Percentiles rank a stretch among this genome's conserved stretches.
Conservation (phyloP, 2,797 vertebrate genomes). For the Chromis chromis region DNA sequence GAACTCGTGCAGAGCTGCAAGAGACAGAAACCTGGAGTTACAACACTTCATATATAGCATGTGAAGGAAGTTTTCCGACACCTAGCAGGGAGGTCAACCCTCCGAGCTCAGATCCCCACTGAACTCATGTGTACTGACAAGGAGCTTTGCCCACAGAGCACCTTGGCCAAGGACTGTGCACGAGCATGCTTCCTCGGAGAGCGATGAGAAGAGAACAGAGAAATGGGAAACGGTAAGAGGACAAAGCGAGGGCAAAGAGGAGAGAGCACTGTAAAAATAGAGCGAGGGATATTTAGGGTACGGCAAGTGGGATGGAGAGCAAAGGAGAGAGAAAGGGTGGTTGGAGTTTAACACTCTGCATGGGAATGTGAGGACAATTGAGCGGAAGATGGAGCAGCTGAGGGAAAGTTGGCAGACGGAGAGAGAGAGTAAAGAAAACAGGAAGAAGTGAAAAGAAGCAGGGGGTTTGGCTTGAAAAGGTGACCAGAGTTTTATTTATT, state of each 20-base stretch:
- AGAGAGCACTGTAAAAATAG: slow-evolving; percentile 61
- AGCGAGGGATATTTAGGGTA: slow-evolving; percentile 61
- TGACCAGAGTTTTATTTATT: slow-evolving; percentile 10
- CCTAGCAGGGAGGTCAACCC: slow-evolving; percentile 31
- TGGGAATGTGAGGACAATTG: slow-evolving; percentile 3
- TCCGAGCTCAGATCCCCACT: slow-evolving; percentile 35
- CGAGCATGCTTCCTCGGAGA: slow-evolving; percentile 37
- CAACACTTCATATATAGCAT: not conserved
- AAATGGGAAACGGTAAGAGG: slow-evolving; percentile 53
- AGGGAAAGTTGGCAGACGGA: slow-evolving; percentile 24
- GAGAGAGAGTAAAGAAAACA: slow-evolving; percentile 14
- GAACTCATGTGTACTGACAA: slow-evolving; percentile 47
- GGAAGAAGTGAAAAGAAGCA: slow-evolving; percentile 27
- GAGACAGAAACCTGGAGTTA: slow-evolving; percentile 65
- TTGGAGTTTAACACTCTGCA: slow-evolving; percentile 40
- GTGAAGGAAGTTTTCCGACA: not conserved
- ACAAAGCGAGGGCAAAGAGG: slow-evolving; percentile 65
- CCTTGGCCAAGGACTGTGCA: slow-evolving; percentile 32
- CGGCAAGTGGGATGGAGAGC: slow-evolving; percentile 54
- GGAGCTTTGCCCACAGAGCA: slow-evolving; percentile 18
- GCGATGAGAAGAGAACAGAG: slow-evolving; percentile 27
- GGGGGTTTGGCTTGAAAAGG: slow-evolving; percentile 21
- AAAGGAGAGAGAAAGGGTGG: slow-evolving; percentile 32
- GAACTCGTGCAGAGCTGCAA: slow-evolving; percentile 93
- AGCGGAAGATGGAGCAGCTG: slow-evolving; percentile 2